Evolutionary conservation across 2,888 invertebrate species (phyloP).

Genomic region (Caenorhabditis afra): DNA sequence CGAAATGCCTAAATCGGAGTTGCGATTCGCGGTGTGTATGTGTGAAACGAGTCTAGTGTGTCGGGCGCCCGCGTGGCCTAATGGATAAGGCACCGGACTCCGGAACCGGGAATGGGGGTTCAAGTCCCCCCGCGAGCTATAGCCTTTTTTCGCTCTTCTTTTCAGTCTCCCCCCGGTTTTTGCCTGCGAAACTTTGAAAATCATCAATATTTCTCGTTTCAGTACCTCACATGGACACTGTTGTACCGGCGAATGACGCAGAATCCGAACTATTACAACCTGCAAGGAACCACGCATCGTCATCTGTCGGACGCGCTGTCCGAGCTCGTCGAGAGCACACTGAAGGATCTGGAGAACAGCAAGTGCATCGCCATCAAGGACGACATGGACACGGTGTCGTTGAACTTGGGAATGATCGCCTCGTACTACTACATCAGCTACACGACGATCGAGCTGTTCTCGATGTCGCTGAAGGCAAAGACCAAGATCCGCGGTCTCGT

Average conservation of each 20-base stretch:
- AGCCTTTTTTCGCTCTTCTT: conserved; percentile 24
- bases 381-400: conserved; percentile 95
- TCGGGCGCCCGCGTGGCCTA: conserved; percentile 57
- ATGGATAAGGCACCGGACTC: conserved; percentile 63
- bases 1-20: no score
- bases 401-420: conserved; percentile 99
- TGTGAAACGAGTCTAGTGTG: background rate
- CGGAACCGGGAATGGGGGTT: conserved; percentile 66
- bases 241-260: conserved; percentile 95
- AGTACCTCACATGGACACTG: conserved; percentile 98
- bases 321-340: conserved; percentile 95
- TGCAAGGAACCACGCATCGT: conserved; percentile 85
- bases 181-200: background rate
- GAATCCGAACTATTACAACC: conserved; percentile 99
- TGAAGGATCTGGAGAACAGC: conserved; percentile 83
- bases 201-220: conserved; percentile 28
- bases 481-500: conserved; percentile 96
- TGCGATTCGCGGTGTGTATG: background rate
- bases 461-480: conserved; percentile 94
- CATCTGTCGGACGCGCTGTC: conserved; percentile 98
- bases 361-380: conserved; percentile 95
- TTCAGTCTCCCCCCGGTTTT: no score
- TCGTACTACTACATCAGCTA: conserved; percentile 99
- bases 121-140: conserved; percentile 64
- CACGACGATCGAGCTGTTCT: conserved; percentile 98